Evolutionary conservation across 2,888 invertebrate genomes (phyloP), one percentile per base, ranked within the genome.

Genomic region (Drosophila antonietae): DNA sequence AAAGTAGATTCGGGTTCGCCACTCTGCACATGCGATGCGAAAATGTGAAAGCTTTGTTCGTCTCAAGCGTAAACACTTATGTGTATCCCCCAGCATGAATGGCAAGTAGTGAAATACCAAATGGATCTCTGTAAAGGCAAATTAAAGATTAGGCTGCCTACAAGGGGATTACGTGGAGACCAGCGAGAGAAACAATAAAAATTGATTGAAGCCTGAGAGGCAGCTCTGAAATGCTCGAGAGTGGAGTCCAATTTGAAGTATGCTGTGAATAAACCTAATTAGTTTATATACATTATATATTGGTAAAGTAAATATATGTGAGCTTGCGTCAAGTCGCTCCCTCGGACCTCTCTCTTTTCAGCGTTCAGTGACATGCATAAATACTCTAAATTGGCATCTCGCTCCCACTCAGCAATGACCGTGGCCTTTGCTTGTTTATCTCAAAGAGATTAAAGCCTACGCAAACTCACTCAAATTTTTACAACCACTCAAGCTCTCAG

Each of bases 1-100:
- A 85, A 85, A 82, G 63, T 69, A 61, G 64, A 71, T 62, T 70
- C 56, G 55, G 65, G 33, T 20, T 66, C 33, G 37, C 71, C 59
- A 65, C 68, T 74, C 10, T 63, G 80, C 69, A 61, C 81, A 76
- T 68, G 80, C 67, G 57, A 72, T 67, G 49, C 61, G 44, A 52
- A 69, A 70, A 59, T 57, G 44, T 44, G 39, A 56, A 73, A 62
- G 58, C 67, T 76, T 75, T 65, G 53, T 55, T 58, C 59, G 28
- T 37, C 41, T 51, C 75, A 53, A 68, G 69, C 58, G 44, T 43
- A 41, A 65, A 58, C 65, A 71, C 62, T 75, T 64, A 65, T 33
- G 58, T 14, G 10, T 23, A 35, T 31, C 67, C 52, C 4, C 23
- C 23, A 23, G 23, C 23, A 23, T 47, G 61, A 63, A 28, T 28